Percentiles rank a stretch among this genome's conserved stretches.
These are phyloP conservation scores for Menura novaehollandiae DNA, from an alignment of 2,113 vertebrate genomes.

Conservation along the genomic window DNA sequence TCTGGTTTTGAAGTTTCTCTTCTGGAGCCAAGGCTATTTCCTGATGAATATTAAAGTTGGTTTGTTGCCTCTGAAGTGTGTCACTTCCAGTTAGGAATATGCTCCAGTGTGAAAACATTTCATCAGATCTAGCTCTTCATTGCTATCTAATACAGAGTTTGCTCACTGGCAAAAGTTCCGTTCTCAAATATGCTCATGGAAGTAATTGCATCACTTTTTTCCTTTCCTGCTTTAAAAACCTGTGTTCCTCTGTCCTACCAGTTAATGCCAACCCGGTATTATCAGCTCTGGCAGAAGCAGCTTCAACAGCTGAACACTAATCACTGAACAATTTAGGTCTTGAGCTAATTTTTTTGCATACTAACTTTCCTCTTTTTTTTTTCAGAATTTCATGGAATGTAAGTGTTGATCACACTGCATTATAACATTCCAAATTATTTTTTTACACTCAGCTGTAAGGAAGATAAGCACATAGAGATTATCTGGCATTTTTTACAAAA, in stretches of 20 bases:
- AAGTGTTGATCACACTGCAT: neutral
- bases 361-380: neutral
- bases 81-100: neutral
- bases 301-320: neutral
- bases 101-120: neutral
- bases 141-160: neutral
- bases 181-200: neutral
- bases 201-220: neutral
- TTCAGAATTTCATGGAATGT: neutral
- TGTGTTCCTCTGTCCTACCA: neutral
- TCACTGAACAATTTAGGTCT: neutral
- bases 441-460: neutral
- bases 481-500: neutral
- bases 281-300: neutral
- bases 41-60: neutral
- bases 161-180: neutral
- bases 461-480: neutral
- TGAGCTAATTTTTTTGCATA: neutral
- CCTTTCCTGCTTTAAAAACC: neutral
- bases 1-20: neutral
- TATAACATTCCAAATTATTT: neutral
- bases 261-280: neutral
- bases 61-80: neutral
- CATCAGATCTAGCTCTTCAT: neutral
- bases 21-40: neutral